A percentile compares a stretch with the other conserved stretches of the same genome.
These are phyloP conservation scores for Lepidurus apus DNA, from an alignment of 1,140 invertebrate genomes.

Conservation along the genomic window DNA sequence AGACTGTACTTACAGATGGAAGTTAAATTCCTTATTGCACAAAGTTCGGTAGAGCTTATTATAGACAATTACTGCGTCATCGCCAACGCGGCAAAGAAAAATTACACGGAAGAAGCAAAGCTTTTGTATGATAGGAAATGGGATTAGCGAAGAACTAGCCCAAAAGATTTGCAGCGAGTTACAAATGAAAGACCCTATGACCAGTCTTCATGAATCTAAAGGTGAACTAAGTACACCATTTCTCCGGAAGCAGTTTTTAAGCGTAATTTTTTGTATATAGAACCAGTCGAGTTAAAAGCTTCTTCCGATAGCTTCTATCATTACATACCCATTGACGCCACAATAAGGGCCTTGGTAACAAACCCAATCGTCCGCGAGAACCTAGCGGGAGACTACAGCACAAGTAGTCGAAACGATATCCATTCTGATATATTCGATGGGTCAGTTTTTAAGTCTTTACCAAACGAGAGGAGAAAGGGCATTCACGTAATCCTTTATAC, in stretches of 20 bases:
- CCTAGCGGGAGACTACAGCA: not conserved
- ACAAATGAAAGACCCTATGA: not conserved
- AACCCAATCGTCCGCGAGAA: not conserved
- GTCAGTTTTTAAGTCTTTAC: not conserved
- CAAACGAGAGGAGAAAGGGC: not conserved
- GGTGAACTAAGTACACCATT: not conserved
- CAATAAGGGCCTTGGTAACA: not conserved
- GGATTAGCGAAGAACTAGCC: too few relatives aligned
- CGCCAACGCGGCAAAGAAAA: too few relatives aligned
- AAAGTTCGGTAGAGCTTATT: too few relatives aligned
- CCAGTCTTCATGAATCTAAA: not conserved
- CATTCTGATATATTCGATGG: not conserved
- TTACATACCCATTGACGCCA: not conserved
- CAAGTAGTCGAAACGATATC: not conserved
- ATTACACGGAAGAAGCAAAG: too few relatives aligned
- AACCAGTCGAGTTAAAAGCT: not conserved
- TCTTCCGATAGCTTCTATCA: not conserved
- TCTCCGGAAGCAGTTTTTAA: not conserved
- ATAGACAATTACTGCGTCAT: too few relatives aligned
- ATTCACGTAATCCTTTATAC: not conserved
- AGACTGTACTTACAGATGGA: too few relatives aligned
- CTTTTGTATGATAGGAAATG: too few relatives aligned
- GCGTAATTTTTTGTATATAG: not conserved
- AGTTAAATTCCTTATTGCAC: too few relatives aligned
- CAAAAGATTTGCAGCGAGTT: not conserved